Conservation (phyloP, 2,797 vertebrate species). For the Hemibagrus guttatus region DNA sequence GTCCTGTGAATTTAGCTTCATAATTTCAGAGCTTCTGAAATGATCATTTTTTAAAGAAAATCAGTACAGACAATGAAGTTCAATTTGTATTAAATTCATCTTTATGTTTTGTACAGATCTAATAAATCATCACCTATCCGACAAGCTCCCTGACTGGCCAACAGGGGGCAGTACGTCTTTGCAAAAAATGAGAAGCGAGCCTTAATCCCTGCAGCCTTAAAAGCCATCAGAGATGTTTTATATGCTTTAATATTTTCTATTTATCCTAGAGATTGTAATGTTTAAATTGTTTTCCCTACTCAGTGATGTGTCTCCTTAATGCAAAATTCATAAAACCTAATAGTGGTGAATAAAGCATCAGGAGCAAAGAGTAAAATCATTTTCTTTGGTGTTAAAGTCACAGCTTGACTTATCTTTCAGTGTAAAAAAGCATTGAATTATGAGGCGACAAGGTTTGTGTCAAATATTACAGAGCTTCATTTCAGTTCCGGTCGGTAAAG, state of each 20-base stretch:
- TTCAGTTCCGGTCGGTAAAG: conserved; percentile 34
- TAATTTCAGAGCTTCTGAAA: not conserved
- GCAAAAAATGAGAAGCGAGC: conserved; percentile 26
- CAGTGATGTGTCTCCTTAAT: conserved; percentile 42
- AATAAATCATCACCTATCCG: not conserved
- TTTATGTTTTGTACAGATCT: not conserved
- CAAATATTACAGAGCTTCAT: conserved; percentile 45
- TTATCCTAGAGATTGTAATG: conserved; percentile 52
- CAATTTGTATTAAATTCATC: not conserved
- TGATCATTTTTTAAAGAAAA: not conserved
- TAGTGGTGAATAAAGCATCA: conserved; percentile 20
- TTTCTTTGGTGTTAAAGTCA: conserved; percentile 38
- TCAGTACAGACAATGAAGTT: not conserved
- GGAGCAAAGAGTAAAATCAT: conserved; percentile 33
- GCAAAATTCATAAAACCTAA: conserved; percentile 41
- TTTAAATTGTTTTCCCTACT: conserved; percentile 40
- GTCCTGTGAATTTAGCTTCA: not conserved
- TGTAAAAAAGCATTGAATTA: conserved; percentile 41
- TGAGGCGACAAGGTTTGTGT: conserved; percentile 37
- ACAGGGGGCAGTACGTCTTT: conserved; percentile 62
- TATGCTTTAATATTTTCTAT: conserved; percentile 57
- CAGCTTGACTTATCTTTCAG: conserved; percentile 33
- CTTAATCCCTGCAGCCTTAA: conserved; percentile 47
- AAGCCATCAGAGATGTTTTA: conserved; percentile 47
- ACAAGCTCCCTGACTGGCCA: conserved; percentile 26